Evolutionary conservation across 2,113 vertebrate species (phyloP), one percentile per base, ranked within the genome.

Genomic region (Sigmodon hispidus): DNA sequence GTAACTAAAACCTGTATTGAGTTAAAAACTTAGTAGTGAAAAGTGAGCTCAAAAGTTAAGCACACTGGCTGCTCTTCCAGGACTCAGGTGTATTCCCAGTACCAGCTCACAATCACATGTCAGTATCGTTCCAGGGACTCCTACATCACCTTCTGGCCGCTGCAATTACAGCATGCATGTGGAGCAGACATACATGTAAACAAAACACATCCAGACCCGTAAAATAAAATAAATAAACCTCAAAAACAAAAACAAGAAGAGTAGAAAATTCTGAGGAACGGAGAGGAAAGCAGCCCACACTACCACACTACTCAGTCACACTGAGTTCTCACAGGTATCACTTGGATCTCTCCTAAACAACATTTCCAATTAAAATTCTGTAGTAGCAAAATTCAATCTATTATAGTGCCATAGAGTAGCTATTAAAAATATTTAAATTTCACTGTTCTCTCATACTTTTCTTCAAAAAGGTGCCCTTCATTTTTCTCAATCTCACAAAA

Each of bases 391-490:
- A 87, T 63, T 87, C 8, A 93, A 93, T 65, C 80, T 45, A 40
- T 16, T 43, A 84, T 21, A 59, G 40, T 86, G 73, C 5, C 80
- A 86, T 73, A 70, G 12, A 16, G 81, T 77, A 75, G 21, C 50
- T 94, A 90, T 43, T 92, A 12, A 84, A 97, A 92, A 94, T 57
- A 7, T n/a, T 65, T 88, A 84, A 92, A 90, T 72, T 9, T 11
- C 12, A 75, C 15, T 81, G 31, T 83, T 72, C 12, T 83, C 63
- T 61, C 52, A 65, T 83, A 93, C 52, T 89, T 91, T 34, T 87
- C 61, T 15, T 96, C 85, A 63, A 88, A 40, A 87, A 72, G 21
- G 15, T 61, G 2, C 43, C 55, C 36, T 69, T 93, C 45, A 3
- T 24, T 26, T 89, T 91, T 12, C 4, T 90, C 50, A 70, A 93